phyloP scores from a whole-genome alignment of 1,140 invertebrate species.

The Ditylenchus dipsaci region DNA sequence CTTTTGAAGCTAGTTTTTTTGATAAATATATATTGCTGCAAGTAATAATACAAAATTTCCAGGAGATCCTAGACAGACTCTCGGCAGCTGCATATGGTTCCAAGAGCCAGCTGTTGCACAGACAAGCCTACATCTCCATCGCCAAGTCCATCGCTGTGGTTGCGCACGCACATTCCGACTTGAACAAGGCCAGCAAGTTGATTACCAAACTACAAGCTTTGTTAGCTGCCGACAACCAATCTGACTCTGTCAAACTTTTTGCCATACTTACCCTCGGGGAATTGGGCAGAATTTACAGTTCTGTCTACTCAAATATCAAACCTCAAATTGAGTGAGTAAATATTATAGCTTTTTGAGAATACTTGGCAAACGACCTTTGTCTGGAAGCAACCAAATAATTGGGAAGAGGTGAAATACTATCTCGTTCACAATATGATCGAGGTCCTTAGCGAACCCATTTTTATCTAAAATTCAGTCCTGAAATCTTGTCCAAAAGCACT shows the following conservation, averaged over 20 bases:
- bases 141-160: slow-evolving; percentile 37
- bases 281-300: slow-evolving; percentile 71
- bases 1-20: slow-evolving; percentile 25
- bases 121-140: slow-evolving; percentile 39
- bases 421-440: not conserved
- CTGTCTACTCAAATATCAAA: slow-evolving; percentile 25
- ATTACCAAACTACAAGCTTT: slow-evolving; percentile 55
- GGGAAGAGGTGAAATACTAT: no score
- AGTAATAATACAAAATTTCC: slow-evolving; percentile 1
- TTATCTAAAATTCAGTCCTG: not conserved
- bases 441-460: not conserved
- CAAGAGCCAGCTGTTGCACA: slow-evolving; percentile 26
- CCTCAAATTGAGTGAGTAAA: slow-evolving; percentile 62
- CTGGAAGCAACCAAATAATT: no score
- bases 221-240: slow-evolving; percentile 59
- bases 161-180: slow-evolving; percentile 28
- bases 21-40: not conserved
- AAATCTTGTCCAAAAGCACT: no score
- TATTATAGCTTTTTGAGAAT: not conserved
- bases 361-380: no score
- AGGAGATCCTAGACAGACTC: slow-evolving; percentile 34
- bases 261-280: slow-evolving; percentile 87
- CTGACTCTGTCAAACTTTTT: slow-evolving; percentile 71
- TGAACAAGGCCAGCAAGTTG: slow-evolving; percentile 49
- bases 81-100: slow-evolving; percentile 17